Evolutionary conservation across 2,888 invertebrate genomes (phyloP), one percentile per base, ranked within the genome.

Genomic region (Saturnia pavonia): DNA sequence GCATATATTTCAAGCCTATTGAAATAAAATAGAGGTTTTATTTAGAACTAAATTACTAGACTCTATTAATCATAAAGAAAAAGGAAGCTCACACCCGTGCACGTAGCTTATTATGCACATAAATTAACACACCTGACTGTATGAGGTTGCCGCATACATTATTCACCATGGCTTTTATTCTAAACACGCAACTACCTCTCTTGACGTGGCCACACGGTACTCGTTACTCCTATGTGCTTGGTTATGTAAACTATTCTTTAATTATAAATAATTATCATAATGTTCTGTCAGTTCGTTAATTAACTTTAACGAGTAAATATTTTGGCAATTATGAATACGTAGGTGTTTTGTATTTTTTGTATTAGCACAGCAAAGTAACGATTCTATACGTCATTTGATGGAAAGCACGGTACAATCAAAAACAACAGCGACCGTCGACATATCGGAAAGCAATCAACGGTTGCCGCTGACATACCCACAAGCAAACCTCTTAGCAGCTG

Each of bases 91-190:
- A 89, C 84, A 90, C 86, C 85, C 86, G 89, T 90, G 88, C 89
- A 89, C 84, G 88, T 88, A 60, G 91, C 92, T 94, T 92, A 92
- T 91, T 93, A 92, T 92, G 91, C 91, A 92, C 92, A 93, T 92
- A 92, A 92, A 94, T 94, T 92, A 93, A 89, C 86, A 79, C 82
- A 63, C 69, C 72, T 43, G 67, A 27, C 76, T 76, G 81, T 78
- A 82, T 83, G 83, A 85, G 80, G 84, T 80, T 83, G 80, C 84
- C 83, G 84, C 82, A 88, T 91, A 88, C 84, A 90, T 91, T 90
- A 92, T 89, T 89, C 87, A 87, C 82, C 81, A 83, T 70, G 66
- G 57, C 63, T 63, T 57, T 43, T 60, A 60, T 60, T 60, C 57
- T 14, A 19, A 78, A 84, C 91, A 91, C 90, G 91, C 91, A 65